These are phyloP conservation scores for Scrobipalpa atriplicella DNA, from an alignment of 2,888 invertebrate genomes.

Conservation along the genomic window DNA sequence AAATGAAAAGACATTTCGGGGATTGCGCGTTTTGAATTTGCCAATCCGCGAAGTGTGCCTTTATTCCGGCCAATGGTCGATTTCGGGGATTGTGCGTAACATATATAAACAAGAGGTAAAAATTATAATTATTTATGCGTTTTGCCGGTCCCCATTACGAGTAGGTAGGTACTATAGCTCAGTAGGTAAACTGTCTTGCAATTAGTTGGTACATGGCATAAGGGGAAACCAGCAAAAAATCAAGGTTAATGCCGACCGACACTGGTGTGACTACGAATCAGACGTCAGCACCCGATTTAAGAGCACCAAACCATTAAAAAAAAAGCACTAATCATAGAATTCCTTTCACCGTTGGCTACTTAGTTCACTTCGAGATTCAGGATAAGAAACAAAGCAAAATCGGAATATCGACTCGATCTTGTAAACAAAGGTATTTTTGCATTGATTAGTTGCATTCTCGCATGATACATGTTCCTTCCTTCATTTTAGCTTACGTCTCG, in stretches of 20 bases:
- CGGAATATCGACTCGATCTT: constrained; percentile 36
- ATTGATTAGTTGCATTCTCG: constrained; percentile 53
- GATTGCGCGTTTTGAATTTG: too few relatives aligned
- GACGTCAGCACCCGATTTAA: too few relatives aligned
- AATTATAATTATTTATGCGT: constrained; percentile 4
- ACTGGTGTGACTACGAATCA: too few relatives aligned
- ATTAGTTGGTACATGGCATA: constrained; percentile 19
- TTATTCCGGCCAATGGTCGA: too few relatives aligned
- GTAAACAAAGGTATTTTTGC: constrained; percentile 53
- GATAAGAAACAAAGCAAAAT: constrained; percentile 49
- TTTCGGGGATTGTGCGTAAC: too few relatives aligned
- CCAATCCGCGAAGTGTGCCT: too few relatives aligned
- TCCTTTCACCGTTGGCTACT: constrained; percentile 60
- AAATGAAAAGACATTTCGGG: too few relatives aligned
- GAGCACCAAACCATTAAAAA: constrained; percentile 48
- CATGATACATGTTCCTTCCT: constrained; percentile 60
- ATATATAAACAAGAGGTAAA: too few relatives aligned
- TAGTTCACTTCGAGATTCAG: constrained; percentile 41
- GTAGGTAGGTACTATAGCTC: background rate
- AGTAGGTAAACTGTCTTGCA: background rate
- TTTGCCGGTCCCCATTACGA: background rate
- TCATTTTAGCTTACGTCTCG: constrained; percentile 56
- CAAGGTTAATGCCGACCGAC: constrained; percentile 61
- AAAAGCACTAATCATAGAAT: constrained; percentile 43
- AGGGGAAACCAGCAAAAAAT: constrained; percentile 45